Evolutionary conservation across 2,113 vertebrate genomes (phyloP).

Genomic region (Etheostoma cragini): DNA sequence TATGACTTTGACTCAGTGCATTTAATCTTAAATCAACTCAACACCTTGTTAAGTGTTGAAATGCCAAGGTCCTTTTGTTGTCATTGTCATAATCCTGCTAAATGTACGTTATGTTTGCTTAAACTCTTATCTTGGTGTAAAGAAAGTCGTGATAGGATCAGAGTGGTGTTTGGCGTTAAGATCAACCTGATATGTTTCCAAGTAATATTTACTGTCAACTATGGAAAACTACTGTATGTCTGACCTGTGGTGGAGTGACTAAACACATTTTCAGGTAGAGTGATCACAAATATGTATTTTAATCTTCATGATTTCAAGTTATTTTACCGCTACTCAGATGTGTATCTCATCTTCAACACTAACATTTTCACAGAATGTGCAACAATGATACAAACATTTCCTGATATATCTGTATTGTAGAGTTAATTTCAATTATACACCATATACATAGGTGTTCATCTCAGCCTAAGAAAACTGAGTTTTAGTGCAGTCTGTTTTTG

Average conservation of each 20-base stretch:
- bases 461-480: not conserved
- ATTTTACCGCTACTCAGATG: not conserved
- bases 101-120: constrained; percentile 29
- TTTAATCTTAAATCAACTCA: constrained; percentile 3
- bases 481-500: not conserved
- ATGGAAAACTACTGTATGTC: not conserved
- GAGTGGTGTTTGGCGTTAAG: constrained; percentile 10
- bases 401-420: not conserved
- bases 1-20: not conserved
- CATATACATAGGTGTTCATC: not conserved
- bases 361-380: not conserved
- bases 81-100: constrained; percentile 5
- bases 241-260: not conserved
- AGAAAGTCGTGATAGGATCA: not conserved
- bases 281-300: not conserved
- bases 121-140: constrained; percentile 31
- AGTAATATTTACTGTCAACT: not conserved
- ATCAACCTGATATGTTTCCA: constrained; percentile 17
- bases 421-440: not conserved
- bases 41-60: constrained; percentile 19
- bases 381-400: not conserved
- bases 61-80: constrained; percentile 10
- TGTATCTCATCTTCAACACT: not conserved
- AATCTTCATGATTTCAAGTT: not conserved
- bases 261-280: not conserved